A percentile compares a stretch with the other conserved stretches of the same genome.
Conservation (phyloP, 2,797 vertebrate genomes). For the Schizopygopsis pylzovi region DNA sequence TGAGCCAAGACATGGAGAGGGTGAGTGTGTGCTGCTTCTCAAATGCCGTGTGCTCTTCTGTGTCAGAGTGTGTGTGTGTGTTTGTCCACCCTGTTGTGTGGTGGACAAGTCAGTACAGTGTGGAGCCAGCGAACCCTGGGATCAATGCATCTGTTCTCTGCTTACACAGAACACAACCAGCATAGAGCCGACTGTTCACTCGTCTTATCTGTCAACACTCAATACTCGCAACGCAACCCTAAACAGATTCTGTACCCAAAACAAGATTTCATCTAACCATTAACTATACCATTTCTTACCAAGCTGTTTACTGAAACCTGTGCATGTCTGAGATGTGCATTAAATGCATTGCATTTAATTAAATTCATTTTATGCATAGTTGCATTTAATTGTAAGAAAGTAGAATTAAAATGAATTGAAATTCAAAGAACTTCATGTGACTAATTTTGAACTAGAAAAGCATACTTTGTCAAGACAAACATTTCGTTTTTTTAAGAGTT, state of each 20-base stretch:
- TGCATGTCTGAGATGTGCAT: not conserved
- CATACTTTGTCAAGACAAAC: no score
- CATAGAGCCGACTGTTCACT: conserved; percentile 41
- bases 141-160: conserved; percentile 62
- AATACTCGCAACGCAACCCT: not conserved
- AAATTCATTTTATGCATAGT: not conserved
- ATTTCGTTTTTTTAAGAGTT: not conserved
- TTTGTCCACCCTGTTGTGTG: conserved; percentile 55
- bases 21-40: conserved; percentile 15
- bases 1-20: conserved; percentile 13
- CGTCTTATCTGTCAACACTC: conserved; percentile 35
- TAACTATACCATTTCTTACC: not conserved
- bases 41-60: conserved; percentile 34
- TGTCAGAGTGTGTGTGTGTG: conserved; percentile 42
- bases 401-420: not conserved
- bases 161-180: conserved; percentile 41
- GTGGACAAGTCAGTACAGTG: conserved; percentile 55
- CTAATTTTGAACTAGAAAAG: not conserved
- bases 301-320: not conserved
- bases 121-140: conserved; percentile 67
- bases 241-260: not conserved
- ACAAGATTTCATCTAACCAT: not conserved
- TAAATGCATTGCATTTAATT: not conserved
- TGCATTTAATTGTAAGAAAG: not conserved
- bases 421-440: not conserved